phyloP scores from a whole-genome alignment of 2,113 vertebrate genomes.

The Antigone vipio region DNA sequence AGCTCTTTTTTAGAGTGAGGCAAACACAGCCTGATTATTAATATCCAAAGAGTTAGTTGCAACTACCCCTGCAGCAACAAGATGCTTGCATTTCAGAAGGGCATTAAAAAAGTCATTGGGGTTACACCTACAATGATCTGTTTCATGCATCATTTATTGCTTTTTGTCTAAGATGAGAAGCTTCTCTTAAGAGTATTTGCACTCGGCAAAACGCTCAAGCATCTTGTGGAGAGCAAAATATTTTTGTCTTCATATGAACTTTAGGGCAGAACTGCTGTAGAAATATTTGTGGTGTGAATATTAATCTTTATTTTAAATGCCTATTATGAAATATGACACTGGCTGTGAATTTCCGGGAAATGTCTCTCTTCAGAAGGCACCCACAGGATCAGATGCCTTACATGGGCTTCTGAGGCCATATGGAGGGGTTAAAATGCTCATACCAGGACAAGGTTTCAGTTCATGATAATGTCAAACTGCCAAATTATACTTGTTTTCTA shows the following conservation, averaged over 20 bases:
- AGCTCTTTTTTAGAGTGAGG: neutral
- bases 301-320: neutral
- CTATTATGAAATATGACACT: neutral
- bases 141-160: neutral
- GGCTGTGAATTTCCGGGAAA: neutral
- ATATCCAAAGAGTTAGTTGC: neutral
- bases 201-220: neutral
- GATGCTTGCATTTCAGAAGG: neutral
- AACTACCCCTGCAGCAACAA: neutral
- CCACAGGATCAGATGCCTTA: neutral
- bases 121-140: neutral
- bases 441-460: neutral
- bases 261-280: neutral
- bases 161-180: neutral
- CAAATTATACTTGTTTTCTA: neutral
- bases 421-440: neutral
- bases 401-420: neutral
- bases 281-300: neutral
- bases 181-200: neutral
- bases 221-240: neutral
- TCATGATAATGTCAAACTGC: neutral
- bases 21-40: neutral
- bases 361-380: neutral
- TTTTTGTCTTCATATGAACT: neutral
- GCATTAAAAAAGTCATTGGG: neutral